Conservation (phyloP, 2,113 vertebrate genomes). For the Pipa parva region DNA sequence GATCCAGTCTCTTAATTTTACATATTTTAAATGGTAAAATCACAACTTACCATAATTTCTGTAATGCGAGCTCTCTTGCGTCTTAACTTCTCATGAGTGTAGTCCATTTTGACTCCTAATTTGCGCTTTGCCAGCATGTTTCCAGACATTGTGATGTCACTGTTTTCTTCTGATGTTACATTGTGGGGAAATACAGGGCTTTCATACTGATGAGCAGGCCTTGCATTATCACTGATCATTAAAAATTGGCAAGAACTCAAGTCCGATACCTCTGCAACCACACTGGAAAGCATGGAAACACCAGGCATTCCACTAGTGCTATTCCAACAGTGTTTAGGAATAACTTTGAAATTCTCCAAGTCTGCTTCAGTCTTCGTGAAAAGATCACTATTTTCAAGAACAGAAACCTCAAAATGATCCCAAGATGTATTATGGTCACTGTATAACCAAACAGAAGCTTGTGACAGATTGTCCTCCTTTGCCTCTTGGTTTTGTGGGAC, state of each 20-base stretch:
- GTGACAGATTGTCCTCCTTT: neutral
- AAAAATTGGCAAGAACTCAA: neutral
- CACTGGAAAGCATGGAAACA: constrained; percentile 5
- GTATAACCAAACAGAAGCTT: neutral
- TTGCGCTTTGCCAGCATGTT: constrained; percentile 53
- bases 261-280: neutral
- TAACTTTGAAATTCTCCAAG: neutral
- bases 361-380: constrained; percentile 55
- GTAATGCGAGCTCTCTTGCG: constrained; percentile 47
- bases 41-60: constrained; percentile 11
- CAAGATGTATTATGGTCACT: neutral
- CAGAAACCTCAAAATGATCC: neutral
- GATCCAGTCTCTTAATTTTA: neutral
- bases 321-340: neutral
- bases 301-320: neutral
- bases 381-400: constrained; percentile 24
- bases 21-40: neutral
- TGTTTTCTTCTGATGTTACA: neutral
- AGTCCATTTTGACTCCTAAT: constrained; percentile 46
- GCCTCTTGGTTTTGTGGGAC: neutral
- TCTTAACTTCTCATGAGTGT: constrained; percentile 44
- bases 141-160: neutral
- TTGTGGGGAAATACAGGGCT: neutral
- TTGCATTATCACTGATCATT: neutral
- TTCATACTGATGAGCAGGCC: neutral